phyloP scores from a whole-genome alignment of 2,888 invertebrate genomes.

The Pimpla rufipes region DNA sequence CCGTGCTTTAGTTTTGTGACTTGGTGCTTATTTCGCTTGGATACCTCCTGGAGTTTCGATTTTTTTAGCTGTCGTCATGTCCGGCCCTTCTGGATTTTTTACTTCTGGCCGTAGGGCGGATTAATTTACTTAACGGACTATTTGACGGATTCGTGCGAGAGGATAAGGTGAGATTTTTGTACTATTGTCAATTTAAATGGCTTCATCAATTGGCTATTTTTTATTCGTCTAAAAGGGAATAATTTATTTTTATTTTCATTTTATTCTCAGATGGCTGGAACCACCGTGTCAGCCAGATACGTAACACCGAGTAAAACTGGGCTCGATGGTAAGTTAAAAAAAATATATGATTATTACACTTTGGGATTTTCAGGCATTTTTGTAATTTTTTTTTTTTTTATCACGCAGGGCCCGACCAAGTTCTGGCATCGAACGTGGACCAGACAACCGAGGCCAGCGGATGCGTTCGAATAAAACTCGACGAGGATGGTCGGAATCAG shows the following conservation, averaged over 20 bases:
- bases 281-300: slow-evolving; percentile 68
- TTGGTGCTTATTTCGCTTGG: not conserved
- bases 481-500: slow-evolving; percentile 80
- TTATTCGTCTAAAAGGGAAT: not conserved
- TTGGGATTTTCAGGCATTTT: not conserved
- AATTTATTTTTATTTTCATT: not conserved
- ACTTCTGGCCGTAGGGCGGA: slow-evolving; percentile 73
- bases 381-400: slow-evolving; percentile 44
- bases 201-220: not conserved
- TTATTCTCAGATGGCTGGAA: slow-evolving; percentile 66
- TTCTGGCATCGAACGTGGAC: slow-evolving; percentile 88
- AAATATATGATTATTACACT: not conserved
- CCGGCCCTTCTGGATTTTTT: not conserved
- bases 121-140: slow-evolving; percentile 74
- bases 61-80: not conserved
- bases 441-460: slow-evolving; percentile 88
- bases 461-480: slow-evolving; percentile 89
- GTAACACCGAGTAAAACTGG: slow-evolving; percentile 77
- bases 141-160: slow-evolving; percentile 74
- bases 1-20: not conserved
- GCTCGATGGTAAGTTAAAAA: slow-evolving; percentile 76
- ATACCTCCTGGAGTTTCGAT: too few species aligned
- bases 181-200: not conserved
- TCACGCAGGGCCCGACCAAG: slow-evolving; percentile 89
- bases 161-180: slow-evolving; percentile 74